Conservation (phyloP, 2,113 vertebrate species). For the Centropus unirufus region DNA sequence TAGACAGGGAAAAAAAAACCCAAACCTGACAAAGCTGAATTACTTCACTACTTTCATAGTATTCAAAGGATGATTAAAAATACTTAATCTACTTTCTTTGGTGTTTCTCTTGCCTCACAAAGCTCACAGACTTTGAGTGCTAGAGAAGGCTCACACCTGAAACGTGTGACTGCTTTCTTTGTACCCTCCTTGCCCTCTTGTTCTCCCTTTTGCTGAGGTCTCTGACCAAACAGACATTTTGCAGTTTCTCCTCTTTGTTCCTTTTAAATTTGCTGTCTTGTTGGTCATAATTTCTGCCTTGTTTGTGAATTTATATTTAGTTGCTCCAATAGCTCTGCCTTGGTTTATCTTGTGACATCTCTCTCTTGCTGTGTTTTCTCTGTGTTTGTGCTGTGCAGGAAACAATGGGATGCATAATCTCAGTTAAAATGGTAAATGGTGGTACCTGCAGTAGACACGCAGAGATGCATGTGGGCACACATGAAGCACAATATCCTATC, state of each 20-base stretch:
- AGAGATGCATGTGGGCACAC: rapidly evolving
- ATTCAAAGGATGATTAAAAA: conserved; percentile 4
- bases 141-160: not conserved
- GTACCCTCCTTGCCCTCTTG: not conserved
- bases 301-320: not conserved
- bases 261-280: not conserved
- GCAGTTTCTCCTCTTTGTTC: not conserved
- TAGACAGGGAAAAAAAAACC: not conserved
- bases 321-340: not conserved
- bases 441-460: not conserved
- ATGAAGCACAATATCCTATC: not conserved
- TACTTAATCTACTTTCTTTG: not conserved
- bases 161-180: not conserved
- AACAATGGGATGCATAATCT: not conserved
- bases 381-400: not conserved
- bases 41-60: not conserved
- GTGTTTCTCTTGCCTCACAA: not conserved
- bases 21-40: not conserved
- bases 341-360: not conserved
- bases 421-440: not conserved
- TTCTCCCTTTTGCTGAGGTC: not conserved
- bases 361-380: not conserved
- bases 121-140: not conserved
- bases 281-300: not conserved
- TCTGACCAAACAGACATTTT: not conserved